Conservation (phyloP, 2,888 invertebrate species). For the Lucinisca nassula region DNA sequence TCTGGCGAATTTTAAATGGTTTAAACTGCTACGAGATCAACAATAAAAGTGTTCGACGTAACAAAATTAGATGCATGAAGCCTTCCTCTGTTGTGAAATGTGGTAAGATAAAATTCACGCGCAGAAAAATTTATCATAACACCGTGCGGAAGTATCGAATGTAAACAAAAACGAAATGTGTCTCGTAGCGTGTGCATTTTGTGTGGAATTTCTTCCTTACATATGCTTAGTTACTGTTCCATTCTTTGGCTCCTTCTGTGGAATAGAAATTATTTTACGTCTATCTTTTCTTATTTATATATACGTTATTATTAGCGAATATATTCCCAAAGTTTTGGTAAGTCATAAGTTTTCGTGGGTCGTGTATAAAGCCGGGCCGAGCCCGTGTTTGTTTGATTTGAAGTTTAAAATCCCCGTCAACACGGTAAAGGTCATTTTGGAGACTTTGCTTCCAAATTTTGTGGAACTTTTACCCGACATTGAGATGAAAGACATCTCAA, state of each 20-base stretch:
- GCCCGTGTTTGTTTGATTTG: too few relatives aligned
- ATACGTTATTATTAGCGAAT: slow-evolving; percentile 73
- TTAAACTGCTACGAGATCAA: too few relatives aligned
- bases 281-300: slow-evolving; percentile 77
- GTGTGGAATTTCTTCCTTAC: slow-evolving; percentile 80
- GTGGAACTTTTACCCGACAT: too few relatives aligned
- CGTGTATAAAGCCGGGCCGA: too few relatives aligned
- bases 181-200: slow-evolving; percentile 65
- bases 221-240: slow-evolving; percentile 80
- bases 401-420: too few relatives aligned
- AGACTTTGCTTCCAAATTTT: too few relatives aligned
- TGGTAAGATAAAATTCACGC: background rate
- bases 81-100: too few relatives aligned
- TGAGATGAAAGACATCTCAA: too few relatives aligned
- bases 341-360: slow-evolving; percentile 24
- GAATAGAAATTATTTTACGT: slow-evolving; percentile 77
- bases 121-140: background rate
- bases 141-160: slow-evolving; percentile 46
- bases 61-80: too few relatives aligned
- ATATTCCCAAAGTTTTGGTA: slow-evolving; percentile 77
- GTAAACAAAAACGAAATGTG: slow-evolving; percentile 73
- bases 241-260: slow-evolving; percentile 81
- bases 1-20: too few relatives aligned
- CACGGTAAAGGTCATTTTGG: too few relatives aligned
- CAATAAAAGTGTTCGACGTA: too few relatives aligned